phyloP scores from a whole-genome alignment of 2,888 invertebrate species.

The Synanthedon tipuliformis region DNA sequence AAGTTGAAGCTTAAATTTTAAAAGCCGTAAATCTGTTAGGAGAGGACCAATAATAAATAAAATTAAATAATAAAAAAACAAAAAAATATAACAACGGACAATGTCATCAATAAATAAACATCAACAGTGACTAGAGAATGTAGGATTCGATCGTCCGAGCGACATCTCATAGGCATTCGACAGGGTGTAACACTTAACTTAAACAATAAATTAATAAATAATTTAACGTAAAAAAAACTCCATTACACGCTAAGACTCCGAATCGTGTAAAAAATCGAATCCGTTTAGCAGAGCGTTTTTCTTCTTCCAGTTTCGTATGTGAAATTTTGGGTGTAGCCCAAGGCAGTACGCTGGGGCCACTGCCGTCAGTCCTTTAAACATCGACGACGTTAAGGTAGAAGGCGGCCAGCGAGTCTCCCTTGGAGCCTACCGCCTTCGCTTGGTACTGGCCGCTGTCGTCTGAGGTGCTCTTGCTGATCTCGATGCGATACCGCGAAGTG shows the following conservation, averaged over 20 bases:
- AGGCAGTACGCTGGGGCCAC: slow-evolving; percentile 30
- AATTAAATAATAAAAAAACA: slow-evolving; percentile 25
- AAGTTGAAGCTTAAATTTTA: slow-evolving; percentile 49
- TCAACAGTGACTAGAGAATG: slow-evolving; percentile 63
- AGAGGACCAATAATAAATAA: slow-evolving; percentile 41
- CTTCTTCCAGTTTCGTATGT: slow-evolving; percentile 22
- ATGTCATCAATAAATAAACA: slow-evolving; percentile 36
- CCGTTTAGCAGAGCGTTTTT: slow-evolving; percentile 38
- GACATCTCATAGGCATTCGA: slow-evolving; percentile 59
- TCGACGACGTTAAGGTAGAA: slow-evolving; percentile 86
- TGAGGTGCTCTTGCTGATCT: slow-evolving; percentile 78
- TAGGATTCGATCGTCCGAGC: slow-evolving; percentile 34
- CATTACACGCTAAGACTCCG: slow-evolving; percentile 58
- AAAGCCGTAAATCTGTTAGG: slow-evolving; percentile 57
- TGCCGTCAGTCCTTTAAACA: slow-evolving; percentile 42
- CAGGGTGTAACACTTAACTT: slow-evolving; percentile 65
- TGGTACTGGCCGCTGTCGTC: slow-evolving; percentile 91
- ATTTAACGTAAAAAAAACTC: slow-evolving; percentile 48
- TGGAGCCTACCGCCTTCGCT: slow-evolving; percentile 86
- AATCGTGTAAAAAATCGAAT: slow-evolving; percentile 59
- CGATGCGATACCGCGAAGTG: slow-evolving; percentile 81
- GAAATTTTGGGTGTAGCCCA: slow-evolving; percentile 26
- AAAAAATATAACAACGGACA: slow-evolving; percentile 33
- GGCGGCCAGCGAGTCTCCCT: slow-evolving; percentile 85
- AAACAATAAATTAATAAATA: slow-evolving; percentile 57